Evolutionary conservation across 2,113 vertebrate species (phyloP), one percentile per base, ranked within the genome.

Genomic region (Sinocyclocheilus maitianheensis): DNA sequence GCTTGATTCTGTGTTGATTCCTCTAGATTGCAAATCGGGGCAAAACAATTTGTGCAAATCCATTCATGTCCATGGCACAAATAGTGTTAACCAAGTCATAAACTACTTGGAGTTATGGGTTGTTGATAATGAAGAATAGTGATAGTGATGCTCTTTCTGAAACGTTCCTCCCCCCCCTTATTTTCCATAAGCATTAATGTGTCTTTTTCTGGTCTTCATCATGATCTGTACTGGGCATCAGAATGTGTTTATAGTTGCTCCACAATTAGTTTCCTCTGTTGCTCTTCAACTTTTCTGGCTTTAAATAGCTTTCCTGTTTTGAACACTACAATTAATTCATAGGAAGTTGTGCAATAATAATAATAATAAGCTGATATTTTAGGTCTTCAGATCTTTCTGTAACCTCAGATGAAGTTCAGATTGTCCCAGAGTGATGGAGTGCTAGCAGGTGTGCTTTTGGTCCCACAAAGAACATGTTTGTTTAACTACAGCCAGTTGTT

Each of bases 381-480:
- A 13, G 22, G 22, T 14, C 72, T 51, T 24, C 5, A 76, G 12
- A 48, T 48, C 43, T 48, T 76, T n/a, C 43, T 76, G n/a, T 76
- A 48, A 48, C 72, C 72, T 48, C 13, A 76, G 16, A 48, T 48
- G 43, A 76, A 75, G 43, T 75, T 75, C 22, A 75, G n/a, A 46
- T 48, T 48, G 72, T 76, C 43, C 43, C 12, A 76, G 43, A 26
- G 46, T 16, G 58, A 63, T 81, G 80, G 14, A 75, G 74, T 48
- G 72, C 74, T 48, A 87, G 72, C 87, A 88, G 87, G 83, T 88
- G 87, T 85, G 77, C 43, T 51, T 75, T 75, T 77, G 77, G 83
- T 77, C 87, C 67, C 46, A 34, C 26, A 43, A 58, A 63, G 72
- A 83, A 87, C 67, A 84, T 74, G 86, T 62, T 30, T 82, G 87